Evolutionary conservation across 2,888 invertebrate genomes (phyloP).

Genomic region (Eristalis intricaria): DNA sequence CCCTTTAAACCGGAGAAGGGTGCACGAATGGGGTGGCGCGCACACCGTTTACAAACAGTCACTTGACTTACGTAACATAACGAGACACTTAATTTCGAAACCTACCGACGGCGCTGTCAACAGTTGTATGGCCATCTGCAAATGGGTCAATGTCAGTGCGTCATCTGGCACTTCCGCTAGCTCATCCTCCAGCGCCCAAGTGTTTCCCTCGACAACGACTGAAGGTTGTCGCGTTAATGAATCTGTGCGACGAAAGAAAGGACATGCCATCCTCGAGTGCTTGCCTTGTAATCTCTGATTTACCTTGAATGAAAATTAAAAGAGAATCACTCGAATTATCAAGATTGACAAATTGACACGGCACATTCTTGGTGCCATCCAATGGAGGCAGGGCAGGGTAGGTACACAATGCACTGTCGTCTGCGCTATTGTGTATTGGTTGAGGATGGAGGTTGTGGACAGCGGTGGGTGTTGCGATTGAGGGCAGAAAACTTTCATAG

Average conservation of each 20-base stretch:
- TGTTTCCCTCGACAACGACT: conserved; percentile 76
- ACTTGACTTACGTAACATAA: conserved; percentile 21
- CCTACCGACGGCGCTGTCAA: conserved; percentile 92
- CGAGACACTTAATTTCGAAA: not conserved
- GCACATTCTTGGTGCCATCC: not conserved
- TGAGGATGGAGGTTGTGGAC: not conserved
- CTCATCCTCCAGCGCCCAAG: conserved; percentile 80
- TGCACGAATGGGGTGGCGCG: not conserved
- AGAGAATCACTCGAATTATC: conserved; percentile 22
- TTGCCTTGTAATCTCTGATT: conserved; percentile 15
- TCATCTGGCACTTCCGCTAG: conserved; percentile 78
- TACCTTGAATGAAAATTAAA: conserved; percentile 31
- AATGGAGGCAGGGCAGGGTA: not conserved
- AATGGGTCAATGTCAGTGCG: conserved; percentile 85
- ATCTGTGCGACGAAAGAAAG: conserved; percentile 80
- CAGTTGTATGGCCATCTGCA: conserved; percentile 90
- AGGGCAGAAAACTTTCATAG: conserved; percentile 45
- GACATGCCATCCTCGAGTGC: conserved; percentile 79
- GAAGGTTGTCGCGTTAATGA: conserved; percentile 80
- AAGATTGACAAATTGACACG: conserved; percentile 25
- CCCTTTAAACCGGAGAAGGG: not conserved
- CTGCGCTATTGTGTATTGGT: not conserved
- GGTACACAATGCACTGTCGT: conserved; percentile 30
- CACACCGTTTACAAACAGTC: not conserved
- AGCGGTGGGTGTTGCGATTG: not conserved